Base-by-base conservation (phyloP, 30 jellyfish, hydroid and myxozoan genomes). In the Aurelia aurita region DNA sequence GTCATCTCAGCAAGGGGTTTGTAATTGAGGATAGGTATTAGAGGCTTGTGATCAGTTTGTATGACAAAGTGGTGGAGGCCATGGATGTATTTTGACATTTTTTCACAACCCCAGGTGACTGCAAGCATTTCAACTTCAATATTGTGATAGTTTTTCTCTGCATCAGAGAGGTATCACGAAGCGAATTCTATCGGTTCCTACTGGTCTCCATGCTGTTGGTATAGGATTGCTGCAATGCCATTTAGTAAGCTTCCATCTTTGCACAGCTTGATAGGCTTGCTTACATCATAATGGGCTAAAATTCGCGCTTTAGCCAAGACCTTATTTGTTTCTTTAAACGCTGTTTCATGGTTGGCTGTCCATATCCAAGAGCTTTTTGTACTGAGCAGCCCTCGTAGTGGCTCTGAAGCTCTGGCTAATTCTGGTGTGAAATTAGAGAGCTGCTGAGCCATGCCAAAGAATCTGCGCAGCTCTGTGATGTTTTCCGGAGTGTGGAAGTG, bases 391-490 rank as follows among this genome's bases (percentile, higher is more conserved):
- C 46, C 22, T 55, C 75, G 44, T 53, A n/a, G 74, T 88, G 76
- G 44, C n/a, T n/a, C n/a, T n/a, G n/a, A n/a, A n/a, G n/a, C n/a
- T n/a, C n/a, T n/a, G n/a, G n/a, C n/a, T n/a, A 80, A 46, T 10
- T 47, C 72, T 1, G 85, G 77, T 21, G 86, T 80, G 61, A 80
- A 80, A 3, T 49, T 80, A 0, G 87, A 23, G 59, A 65, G 74
- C 72, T 80, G 91, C 57, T 62, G 91, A 25, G 87, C 91, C 91
- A 64, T 80, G 26, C 91, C 91, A 44, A 72, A 68, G 39, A 26
- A n/a, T 68, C 80, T 68, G 2, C 80, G 80, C 59, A 68, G 23
- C 23, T 68, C 80, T 27, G n/a, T n/a, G n/a, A n/a, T n/a, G n/a
- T n/a, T n/a, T n/a, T n/a, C n/a, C n/a, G n/a, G n/a, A n/a, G n/a